Conservation (phyloP, 1,140 invertebrate genomes). For the Neodiprion lecontei region DNA sequence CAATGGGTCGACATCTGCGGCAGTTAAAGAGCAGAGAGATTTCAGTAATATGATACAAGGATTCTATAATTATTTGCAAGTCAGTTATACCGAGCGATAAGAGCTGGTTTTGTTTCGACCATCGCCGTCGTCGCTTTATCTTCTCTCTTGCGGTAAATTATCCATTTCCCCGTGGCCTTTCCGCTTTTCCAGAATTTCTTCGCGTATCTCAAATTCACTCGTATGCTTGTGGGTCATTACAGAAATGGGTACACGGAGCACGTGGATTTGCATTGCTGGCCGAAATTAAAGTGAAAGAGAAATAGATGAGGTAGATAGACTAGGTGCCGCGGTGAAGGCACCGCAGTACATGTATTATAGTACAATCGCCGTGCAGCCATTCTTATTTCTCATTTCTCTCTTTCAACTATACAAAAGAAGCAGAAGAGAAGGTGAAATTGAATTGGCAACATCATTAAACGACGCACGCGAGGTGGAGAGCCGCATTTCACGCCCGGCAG, state of each 20-base stretch:
- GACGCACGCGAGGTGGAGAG: neutral
- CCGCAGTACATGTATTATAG: too few relatives aligned
- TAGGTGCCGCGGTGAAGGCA: too few relatives aligned
- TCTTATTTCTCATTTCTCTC: neutral
- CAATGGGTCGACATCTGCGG: neutral
- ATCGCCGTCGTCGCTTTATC: too few relatives aligned
- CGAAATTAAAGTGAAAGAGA: too few relatives aligned
- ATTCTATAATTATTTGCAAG: neutral
- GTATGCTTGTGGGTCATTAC: too few relatives aligned
- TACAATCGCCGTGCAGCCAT: neutral
- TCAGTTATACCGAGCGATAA: neutral
- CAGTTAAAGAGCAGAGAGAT: neutral
- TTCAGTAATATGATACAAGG: neutral
- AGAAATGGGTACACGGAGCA: too few relatives aligned
- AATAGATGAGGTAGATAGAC: too few relatives aligned
- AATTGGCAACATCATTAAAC: slow-evolving; percentile 7
- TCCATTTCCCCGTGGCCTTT: too few relatives aligned
- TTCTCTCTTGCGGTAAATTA: too few relatives aligned
- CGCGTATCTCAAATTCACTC: too few relatives aligned
- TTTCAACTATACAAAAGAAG: neutral
- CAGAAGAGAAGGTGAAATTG: neutral
- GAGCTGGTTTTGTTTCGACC: neutral
- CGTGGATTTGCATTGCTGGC: too few relatives aligned
- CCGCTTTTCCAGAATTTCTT: too few relatives aligned
- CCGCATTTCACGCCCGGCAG: neutral